A percentile compares a stretch with the other conserved stretches of the same genome.
phyloP scores from a whole-genome alignment of 2,797 vertebrate genomes.

The Peromyscus eremicus region DNA sequence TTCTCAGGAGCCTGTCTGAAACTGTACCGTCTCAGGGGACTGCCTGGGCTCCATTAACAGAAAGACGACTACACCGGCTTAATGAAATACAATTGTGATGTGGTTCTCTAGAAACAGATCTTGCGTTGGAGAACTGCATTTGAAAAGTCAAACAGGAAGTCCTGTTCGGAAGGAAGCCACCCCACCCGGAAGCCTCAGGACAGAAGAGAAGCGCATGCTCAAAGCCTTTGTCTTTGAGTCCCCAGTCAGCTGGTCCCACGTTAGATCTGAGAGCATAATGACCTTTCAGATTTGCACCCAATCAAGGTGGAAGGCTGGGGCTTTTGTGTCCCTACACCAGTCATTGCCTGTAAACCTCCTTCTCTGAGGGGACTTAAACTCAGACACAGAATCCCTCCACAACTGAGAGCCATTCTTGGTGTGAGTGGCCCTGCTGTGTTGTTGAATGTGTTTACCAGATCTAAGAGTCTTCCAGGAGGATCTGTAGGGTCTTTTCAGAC shows the following conservation, averaged over 20 bases:
- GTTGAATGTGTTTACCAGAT: too few relatives aligned
- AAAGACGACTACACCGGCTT: not conserved
- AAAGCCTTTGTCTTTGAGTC: not conserved
- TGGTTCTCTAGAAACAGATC: not conserved
- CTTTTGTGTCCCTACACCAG: not conserved
- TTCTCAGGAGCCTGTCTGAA: conserved; percentile 20
- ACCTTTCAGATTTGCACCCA: not conserved
- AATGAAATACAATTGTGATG: not conserved
- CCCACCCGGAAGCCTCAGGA: not conserved
- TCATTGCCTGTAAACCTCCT: not conserved
- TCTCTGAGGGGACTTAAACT: not conserved
- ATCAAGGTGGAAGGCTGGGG: not conserved
- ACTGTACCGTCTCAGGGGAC: not conserved
- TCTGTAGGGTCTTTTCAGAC: not conserved
- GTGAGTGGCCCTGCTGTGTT: not conserved
- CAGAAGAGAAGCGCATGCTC: not conserved
- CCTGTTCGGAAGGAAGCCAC: not conserved
- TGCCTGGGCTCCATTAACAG: not conserved
- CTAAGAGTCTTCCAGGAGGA: not conserved
- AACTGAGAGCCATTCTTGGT: not conserved
- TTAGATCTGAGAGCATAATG: not conserved
- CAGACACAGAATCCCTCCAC: not conserved
- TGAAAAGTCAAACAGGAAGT: not conserved
- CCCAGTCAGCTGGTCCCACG: not conserved
- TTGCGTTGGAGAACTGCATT: not conserved